Percentiles rank a stretch among this genome's conserved stretches.
phyloP scores from a whole-genome alignment of 2,888 invertebrate genomes.

The Aleiodes leptofemur region DNA sequence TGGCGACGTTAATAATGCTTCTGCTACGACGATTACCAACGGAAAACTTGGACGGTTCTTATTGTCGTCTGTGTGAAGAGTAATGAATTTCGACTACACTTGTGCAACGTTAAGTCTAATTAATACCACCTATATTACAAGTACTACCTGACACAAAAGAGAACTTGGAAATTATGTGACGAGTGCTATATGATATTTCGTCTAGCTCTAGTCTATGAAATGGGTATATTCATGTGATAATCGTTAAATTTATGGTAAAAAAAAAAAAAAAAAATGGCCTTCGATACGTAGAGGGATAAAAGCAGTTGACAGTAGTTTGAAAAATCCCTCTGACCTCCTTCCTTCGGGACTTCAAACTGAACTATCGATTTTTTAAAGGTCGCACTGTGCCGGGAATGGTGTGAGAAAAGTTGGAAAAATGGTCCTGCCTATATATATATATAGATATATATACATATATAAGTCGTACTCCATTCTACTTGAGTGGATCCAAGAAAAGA shows the following conservation, averaged over 20 bases:
- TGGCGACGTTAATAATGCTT: constrained; percentile 56
- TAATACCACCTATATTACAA: constrained; percentile 56
- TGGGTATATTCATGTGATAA: background rate
- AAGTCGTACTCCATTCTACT: constrained; percentile 22
- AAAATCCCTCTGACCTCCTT: constrained; percentile 21
- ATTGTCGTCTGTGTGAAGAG: constrained; percentile 55
- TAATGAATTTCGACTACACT: constrained; percentile 55
- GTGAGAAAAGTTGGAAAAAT: constrained; percentile 32
- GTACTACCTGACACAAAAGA: constrained; percentile 33
- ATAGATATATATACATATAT: background rate
- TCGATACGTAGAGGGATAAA: background rate
- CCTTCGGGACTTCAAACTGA: constrained; percentile 10
- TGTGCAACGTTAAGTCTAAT: constrained; percentile 52
- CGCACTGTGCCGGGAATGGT: background rate
- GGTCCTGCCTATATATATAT: background rate
- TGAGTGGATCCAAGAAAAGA: background rate
- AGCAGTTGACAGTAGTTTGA: background rate
- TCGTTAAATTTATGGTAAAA: background rate
- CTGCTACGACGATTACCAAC: constrained; percentile 50
- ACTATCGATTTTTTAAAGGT: constrained; percentile 29
- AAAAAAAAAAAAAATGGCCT: background rate
- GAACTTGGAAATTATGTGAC: constrained; percentile 1
- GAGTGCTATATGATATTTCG: constrained; percentile 28
- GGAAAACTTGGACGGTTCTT: constrained; percentile 57
- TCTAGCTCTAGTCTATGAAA: background rate